A percentile compares a stretch with the other conserved stretches of the same genome.
Conservation (phyloP, 2,888 invertebrate genomes). For the Cryptops parisi region DNA sequence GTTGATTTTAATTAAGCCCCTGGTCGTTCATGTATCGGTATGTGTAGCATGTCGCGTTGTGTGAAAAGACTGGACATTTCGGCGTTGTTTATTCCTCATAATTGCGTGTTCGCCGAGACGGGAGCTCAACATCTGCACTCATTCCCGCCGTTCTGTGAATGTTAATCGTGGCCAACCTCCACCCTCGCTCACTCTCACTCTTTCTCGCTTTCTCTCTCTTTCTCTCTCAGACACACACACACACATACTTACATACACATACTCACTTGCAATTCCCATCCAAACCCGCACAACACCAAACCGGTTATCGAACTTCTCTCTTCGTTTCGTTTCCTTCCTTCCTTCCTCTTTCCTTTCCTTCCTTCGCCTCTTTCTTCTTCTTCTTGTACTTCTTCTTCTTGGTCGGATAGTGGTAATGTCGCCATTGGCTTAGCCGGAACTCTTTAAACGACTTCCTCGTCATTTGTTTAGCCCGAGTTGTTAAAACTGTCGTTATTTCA, state of each 20-base stretch:
- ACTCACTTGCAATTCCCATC: too few species aligned
- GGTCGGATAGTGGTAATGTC: too few species aligned
- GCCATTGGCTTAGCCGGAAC: too few species aligned
- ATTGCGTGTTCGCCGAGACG: conserved; percentile 10
- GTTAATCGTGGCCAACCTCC: not conserved
- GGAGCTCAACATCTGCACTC: conserved; percentile 4
- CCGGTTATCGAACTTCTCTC: not conserved
- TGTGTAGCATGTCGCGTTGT: not conserved
- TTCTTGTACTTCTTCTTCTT: not conserved
- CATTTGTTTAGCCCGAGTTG: too few species aligned
- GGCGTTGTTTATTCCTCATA: conserved; percentile 12
- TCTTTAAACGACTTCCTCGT: too few species aligned
- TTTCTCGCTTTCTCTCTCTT: conserved; percentile 12
- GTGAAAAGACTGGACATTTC: conserved; percentile 4
- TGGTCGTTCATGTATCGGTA: not conserved
- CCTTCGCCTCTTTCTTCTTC: not conserved
- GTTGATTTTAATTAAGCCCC: not conserved
- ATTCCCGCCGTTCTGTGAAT: conserved; percentile 8
- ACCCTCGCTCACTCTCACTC: conserved; percentile 13
- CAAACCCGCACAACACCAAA: too few species aligned
- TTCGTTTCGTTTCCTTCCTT: not conserved
- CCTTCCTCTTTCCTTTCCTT: not conserved
- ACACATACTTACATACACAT: not conserved
- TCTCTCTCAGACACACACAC: conserved; percentile 15
- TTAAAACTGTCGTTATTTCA: too few species aligned